Percentiles rank a stretch among this genome's conserved stretches.
phyloP scores from a whole-genome alignment of 2,888 invertebrate species.

The Malthinus flaveolus region DNA sequence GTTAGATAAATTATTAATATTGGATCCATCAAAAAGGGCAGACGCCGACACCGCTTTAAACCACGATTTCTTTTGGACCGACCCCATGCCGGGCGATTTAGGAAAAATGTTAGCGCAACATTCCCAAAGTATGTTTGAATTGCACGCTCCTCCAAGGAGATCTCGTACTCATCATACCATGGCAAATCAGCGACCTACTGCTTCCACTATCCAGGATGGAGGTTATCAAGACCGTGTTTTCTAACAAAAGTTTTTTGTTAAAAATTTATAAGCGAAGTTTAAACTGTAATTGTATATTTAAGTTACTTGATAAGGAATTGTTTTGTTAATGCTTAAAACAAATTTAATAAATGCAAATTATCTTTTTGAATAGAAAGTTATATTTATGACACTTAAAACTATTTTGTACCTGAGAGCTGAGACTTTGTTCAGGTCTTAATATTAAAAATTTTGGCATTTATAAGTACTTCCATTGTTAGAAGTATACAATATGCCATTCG shows the following conservation, averaged over 20 bases:
- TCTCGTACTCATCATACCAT: conserved; percentile 68
- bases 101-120: conserved; percentile 91
- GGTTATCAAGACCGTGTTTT: conserved; percentile 87
- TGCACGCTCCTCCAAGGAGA: conserved; percentile 76
- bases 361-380: too few species aligned
- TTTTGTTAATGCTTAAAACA: too few species aligned
- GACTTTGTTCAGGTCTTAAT: too few species aligned
- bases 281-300: too few species aligned
- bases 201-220: conserved; percentile 66
- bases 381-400: too few species aligned
- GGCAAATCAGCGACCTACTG: conserved; percentile 58
- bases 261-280: too few species aligned
- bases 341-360: too few species aligned
- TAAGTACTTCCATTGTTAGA: too few species aligned
- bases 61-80: conserved; percentile 98
- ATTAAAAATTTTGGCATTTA: too few species aligned
- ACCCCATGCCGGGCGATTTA: conserved; percentile 92
- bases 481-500: too few species aligned
- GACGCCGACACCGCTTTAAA: conserved; percentile 93
- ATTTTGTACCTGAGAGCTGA: too few species aligned
- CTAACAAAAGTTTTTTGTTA: conserved; percentile 49
- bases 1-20: conserved; percentile 84
- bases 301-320: too few species aligned
- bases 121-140: conserved; percentile 94
- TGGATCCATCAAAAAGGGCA: conserved; percentile 87